These are phyloP conservation scores for Antechinus flavipes DNA, from an alignment of 2,113 vertebrate genomes.

Conservation along the genomic window DNA sequence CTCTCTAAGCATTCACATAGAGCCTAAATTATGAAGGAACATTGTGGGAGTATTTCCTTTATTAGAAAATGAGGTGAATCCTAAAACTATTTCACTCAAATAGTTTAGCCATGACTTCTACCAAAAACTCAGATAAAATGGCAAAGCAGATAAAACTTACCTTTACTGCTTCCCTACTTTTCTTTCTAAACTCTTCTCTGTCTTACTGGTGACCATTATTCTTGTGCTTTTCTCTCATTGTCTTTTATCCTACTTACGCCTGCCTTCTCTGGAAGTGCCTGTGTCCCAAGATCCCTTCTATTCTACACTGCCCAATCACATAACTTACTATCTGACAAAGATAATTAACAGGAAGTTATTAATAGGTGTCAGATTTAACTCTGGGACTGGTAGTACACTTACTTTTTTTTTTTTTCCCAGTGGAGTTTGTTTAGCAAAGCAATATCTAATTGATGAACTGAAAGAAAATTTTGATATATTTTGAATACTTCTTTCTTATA, in stretches of 20 bases:
- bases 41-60: not conserved
- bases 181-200: not conserved
- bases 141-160: not conserved
- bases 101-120: not conserved
- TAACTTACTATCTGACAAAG: conserved; percentile 16
- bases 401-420: not conserved
- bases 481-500: not conserved
- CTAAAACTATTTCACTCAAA: not conserved
- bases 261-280: not conserved
- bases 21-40: not conserved
- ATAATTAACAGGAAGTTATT: not conserved
- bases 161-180: not conserved
- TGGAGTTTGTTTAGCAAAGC: not conserved
- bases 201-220: not conserved
- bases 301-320: not conserved
- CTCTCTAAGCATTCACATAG: not conserved
- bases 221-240: not conserved
- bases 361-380: not conserved
- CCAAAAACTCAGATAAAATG: not conserved
- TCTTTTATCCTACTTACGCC: not conserved
- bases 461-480: not conserved
- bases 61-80: not conserved
- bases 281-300: not conserved
- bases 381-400: not conserved
- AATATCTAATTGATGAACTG: not conserved